Evolutionary conservation across 1,140 invertebrate genomes (phyloP).

Genomic region (Drepana arcuata): DNA sequence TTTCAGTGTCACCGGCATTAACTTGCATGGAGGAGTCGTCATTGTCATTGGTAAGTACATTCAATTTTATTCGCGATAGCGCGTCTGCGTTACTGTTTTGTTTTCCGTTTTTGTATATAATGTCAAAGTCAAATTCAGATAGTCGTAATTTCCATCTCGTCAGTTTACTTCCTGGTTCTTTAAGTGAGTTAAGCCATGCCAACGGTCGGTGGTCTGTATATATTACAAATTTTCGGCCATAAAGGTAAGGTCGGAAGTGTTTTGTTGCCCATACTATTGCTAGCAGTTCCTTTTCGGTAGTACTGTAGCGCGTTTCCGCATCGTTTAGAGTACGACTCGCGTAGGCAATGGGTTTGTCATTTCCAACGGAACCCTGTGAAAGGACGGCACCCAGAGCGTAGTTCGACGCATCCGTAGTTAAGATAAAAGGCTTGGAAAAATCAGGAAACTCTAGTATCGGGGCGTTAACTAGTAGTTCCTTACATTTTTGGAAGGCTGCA

Average conservation of each 20-base stretch:
- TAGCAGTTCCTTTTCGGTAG: slow-evolving; percentile 17
- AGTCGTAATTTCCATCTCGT: slow-evolving; percentile 26
- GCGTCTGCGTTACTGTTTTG: slow-evolving; percentile 38
- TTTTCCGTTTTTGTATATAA: slow-evolving; percentile 39
- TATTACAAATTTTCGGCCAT: slow-evolving; percentile 13
- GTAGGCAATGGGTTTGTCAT: slow-evolving; percentile 19
- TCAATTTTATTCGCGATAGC: slow-evolving; percentile 14
- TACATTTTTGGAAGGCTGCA: slow-evolving; percentile 18
- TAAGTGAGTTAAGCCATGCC: slow-evolving; percentile 47
- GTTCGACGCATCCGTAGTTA: slow-evolving; percentile 21
- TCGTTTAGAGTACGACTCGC: slow-evolving; percentile 15
- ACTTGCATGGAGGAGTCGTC: background rate
- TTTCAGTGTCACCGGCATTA: slow-evolving; percentile 3
- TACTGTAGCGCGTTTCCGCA: slow-evolving; percentile 12
- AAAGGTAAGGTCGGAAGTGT: slow-evolving; percentile 14
- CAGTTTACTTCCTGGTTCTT: slow-evolving; percentile 31
- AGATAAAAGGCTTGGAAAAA: slow-evolving; percentile 15
- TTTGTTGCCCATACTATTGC: slow-evolving; percentile 13
- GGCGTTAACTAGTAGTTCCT: slow-evolving; percentile 16
- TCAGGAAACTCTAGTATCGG: slow-evolving; percentile 20
- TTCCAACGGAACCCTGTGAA: slow-evolving; percentile 15
- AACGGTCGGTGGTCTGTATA: slow-evolving; percentile 13
- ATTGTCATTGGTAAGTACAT: slow-evolving; percentile 7
- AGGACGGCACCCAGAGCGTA: slow-evolving; percentile 16
- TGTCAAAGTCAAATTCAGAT: slow-evolving; percentile 36